Evolutionary conservation across 1,140 invertebrate genomes (phyloP).

Genomic region (Megalopta genalis): DNA sequence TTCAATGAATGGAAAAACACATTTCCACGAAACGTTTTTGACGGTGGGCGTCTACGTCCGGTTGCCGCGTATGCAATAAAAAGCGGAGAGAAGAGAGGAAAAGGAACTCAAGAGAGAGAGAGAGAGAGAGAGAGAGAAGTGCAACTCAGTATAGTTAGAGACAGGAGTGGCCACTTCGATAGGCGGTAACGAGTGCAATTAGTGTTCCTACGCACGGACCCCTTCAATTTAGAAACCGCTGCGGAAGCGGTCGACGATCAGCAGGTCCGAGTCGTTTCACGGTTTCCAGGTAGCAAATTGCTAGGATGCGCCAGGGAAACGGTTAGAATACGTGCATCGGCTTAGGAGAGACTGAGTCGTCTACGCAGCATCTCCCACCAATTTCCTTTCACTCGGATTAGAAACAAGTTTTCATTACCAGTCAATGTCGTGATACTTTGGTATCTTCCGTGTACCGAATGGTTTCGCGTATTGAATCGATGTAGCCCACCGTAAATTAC

Average conservation of each 20-base stretch:
- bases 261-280: slow-evolving; percentile 46
- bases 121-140: not conserved
- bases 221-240: not conserved
- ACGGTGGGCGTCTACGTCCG: not conserved
- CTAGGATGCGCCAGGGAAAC: slow-evolving; percentile 23
- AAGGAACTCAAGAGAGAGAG: too few species aligned
- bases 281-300: slow-evolving; percentile 25
- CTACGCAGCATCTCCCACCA: too few species aligned
- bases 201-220: not conserved
- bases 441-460: too few species aligned
- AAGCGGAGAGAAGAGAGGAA: not conserved
- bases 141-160: not conserved
- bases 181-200: slow-evolving; percentile 19
- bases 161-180: not conserved
- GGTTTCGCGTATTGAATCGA: too few species aligned
- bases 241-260: slow-evolving; percentile 10
- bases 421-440: too few species aligned
- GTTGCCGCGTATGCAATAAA: not conserved
- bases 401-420: too few species aligned
- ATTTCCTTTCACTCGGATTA: too few species aligned
- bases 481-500: too few species aligned
- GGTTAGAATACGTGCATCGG: not conserved
- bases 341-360: slow-evolving; percentile 19
- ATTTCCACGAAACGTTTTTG: slow-evolving; percentile 4
- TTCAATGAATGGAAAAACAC: slow-evolving; percentile 14